Conservation (phyloP, 2,888 invertebrate genomes). For the Ceratothoa steindachneri region DNA sequence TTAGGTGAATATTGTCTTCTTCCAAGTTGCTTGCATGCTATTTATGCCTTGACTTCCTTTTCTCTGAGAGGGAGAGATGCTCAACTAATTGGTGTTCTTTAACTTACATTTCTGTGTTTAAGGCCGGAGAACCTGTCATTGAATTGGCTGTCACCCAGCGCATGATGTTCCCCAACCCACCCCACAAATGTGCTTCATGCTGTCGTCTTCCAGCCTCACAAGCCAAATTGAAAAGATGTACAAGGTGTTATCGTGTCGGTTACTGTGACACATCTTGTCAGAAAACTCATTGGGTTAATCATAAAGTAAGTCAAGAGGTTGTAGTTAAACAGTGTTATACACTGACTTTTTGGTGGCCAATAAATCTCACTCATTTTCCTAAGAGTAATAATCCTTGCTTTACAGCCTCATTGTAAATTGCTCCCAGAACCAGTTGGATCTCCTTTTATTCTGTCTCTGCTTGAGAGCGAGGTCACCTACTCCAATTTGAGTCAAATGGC, state of each 20-base stretch:
- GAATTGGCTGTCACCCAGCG: conserved; percentile 51
- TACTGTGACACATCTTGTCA: conserved; percentile 55
- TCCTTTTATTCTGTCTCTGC: conserved; percentile 56
- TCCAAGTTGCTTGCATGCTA: too few species aligned
- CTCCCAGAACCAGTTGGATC: conserved; percentile 52
- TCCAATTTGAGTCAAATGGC: conserved; percentile 53
- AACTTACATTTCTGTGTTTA: too few species aligned
- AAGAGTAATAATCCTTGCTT: not conserved
- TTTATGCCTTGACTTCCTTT: too few species aligned
- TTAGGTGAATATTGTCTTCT: too few species aligned
- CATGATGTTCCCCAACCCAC: conserved; percentile 48
- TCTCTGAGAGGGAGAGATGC: too few species aligned
- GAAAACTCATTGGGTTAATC: conserved; percentile 37
- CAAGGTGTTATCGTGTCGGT: conserved; percentile 55
- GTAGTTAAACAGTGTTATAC: too few species aligned
- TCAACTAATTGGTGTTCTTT: too few species aligned
- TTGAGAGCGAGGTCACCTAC: conserved; percentile 55
- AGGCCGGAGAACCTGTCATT: conserved; percentile 39
- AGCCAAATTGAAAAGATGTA: conserved; percentile 53
- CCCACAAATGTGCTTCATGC: conserved; percentile 53
- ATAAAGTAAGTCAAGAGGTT: conserved; percentile 47
- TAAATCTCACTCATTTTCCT: not conserved
- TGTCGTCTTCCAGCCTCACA: conserved; percentile 51
- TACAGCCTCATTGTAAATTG: conserved; percentile 46
- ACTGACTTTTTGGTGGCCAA: too few species aligned